Percentiles rank a stretch among this genome's conserved stretches.
Evolutionary conservation across 1,140 invertebrate genomes (phyloP).

Genomic region (Drosophila trapezifrons): DNA sequence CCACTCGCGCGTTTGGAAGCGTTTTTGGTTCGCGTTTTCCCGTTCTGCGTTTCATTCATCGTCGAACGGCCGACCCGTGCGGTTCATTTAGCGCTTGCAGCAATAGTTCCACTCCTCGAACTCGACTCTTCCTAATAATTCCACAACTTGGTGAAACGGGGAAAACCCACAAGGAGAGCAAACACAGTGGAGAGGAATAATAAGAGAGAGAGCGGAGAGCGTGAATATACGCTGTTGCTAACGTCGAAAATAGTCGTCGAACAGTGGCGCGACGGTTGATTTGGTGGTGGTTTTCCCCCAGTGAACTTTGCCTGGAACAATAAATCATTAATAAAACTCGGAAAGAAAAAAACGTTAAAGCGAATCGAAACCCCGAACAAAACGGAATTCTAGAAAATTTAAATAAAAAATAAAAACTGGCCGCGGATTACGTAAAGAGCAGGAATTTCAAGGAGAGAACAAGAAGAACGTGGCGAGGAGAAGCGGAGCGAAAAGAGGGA

Average conservation of each 20-base stretch:
- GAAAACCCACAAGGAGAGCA: constrained; percentile 62
- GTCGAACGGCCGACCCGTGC: constrained; percentile 63
- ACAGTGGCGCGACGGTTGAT: constrained; percentile 62
- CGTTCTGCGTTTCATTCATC: constrained; percentile 70
- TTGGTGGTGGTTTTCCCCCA: constrained; percentile 61
- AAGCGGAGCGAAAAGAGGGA: constrained; percentile 34
- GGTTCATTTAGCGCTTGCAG: constrained; percentile 66
- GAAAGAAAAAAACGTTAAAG: constrained; percentile 21
- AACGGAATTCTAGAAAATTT: constrained; percentile 12
- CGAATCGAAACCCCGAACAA: constrained; percentile 16
- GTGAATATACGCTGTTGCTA: constrained; percentile 65
- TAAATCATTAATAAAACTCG: constrained; percentile 50
- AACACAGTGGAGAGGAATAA: constrained; percentile 21
- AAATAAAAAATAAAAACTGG: constrained; percentile 17
- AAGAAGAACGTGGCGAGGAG: constrained; percentile 7
- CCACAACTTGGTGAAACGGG: constrained; percentile 40
- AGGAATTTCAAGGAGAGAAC: constrained; percentile 18
- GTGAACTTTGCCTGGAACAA: constrained; percentile 72
- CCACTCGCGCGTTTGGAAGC: constrained; percentile 43
- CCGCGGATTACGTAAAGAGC: constrained; percentile 73
- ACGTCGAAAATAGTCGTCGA: constrained; percentile 74
- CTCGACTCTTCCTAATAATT: constrained; percentile 17
- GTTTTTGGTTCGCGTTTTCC: constrained; percentile 65
- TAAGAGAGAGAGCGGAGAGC: constrained; percentile 20
- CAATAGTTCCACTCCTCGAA: constrained; percentile 15